Evolutionary conservation across 92 coral and sea anemone species (phyloP).

Genomic region (Desmophyllum pertusum): DNA sequence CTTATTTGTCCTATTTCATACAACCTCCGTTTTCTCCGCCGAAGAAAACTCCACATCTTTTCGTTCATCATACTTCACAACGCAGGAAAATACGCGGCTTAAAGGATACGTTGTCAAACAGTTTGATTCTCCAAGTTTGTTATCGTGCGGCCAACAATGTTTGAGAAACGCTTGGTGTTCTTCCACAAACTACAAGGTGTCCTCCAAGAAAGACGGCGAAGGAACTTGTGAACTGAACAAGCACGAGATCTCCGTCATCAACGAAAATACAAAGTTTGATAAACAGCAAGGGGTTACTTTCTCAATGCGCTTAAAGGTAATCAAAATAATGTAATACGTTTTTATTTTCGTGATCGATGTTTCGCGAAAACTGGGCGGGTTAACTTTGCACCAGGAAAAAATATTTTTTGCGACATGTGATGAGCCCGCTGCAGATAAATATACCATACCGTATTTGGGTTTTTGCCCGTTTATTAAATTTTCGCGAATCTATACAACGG

Average conservation of each 20-base stretch:
- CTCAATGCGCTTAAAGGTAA: background rate
- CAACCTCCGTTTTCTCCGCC: background rate
- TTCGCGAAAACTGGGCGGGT: too few relatives aligned
- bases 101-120: background rate
- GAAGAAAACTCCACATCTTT: background rate
- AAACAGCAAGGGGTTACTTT: background rate
- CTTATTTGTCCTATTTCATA: background rate
- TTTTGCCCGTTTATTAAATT: too few relatives aligned
- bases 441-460: too few relatives aligned
- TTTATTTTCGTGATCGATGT: too few relatives aligned
- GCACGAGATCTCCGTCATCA: background rate
- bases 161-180: background rate
- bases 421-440: too few relatives aligned
- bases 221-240: slow-evolving; percentile 6
- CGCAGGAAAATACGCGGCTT: background rate
- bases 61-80: background rate
- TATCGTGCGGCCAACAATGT: background rate
- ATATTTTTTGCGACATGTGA: too few relatives aligned
- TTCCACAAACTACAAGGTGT: background rate
- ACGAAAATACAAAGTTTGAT: background rate
- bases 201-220: background rate
- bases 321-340: too few relatives aligned
- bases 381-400: too few relatives aligned
- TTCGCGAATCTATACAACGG: too few relatives aligned
- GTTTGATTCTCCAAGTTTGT: background rate